Conservation (phyloP, 2,113 vertebrate species). For the Corythaeola cristata region DNA sequence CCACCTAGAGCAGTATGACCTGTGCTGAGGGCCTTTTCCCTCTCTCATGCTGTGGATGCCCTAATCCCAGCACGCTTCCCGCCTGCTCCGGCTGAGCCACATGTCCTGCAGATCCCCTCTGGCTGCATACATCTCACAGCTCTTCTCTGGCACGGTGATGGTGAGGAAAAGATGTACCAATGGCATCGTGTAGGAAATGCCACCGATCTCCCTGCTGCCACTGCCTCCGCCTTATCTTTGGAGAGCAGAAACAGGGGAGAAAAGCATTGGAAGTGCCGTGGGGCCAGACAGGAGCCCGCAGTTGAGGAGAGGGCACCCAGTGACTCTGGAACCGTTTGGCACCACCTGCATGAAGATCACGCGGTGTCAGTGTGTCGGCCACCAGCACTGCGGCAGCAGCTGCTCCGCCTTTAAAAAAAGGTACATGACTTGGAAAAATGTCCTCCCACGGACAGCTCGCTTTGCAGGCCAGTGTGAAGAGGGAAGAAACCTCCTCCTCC, state of each 20-base stretch:
- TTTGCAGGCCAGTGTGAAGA: background rate
- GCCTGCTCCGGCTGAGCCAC: background rate
- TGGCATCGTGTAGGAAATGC: background rate
- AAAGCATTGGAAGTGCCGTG: background rate
- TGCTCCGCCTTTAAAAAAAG: background rate
- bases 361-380: accelerated
- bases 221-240: background rate
- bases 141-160: background rate
- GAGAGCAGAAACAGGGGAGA: background rate
- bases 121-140: background rate
- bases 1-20: background rate
- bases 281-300: background rate
- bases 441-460: background rate
- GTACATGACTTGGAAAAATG: background rate
- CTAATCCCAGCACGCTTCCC: background rate
- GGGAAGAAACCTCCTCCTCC: background rate
- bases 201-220: background rate
- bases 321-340: accelerated
- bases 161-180: background rate
- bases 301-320: background rate
- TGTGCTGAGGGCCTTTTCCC: background rate
- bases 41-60: background rate
- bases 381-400: background rate
- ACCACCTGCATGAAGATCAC: accelerated
- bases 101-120: background rate